Evolutionary conservation across 2,888 invertebrate genomes (phyloP).

Genomic region (Clunio marinus): DNA sequence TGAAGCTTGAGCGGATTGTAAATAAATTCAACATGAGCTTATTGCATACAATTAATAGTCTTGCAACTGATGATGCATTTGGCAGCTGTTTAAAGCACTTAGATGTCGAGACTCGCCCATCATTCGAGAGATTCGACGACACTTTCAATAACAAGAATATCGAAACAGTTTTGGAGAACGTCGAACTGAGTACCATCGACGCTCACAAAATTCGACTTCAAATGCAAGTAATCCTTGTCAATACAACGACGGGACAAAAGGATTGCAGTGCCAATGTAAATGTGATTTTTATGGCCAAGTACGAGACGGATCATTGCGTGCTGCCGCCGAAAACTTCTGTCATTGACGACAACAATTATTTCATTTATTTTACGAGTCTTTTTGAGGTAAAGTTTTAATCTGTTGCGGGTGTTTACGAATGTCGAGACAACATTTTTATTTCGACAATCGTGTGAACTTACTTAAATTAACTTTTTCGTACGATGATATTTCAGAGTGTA

Average conservation of each 20-base stretch:
- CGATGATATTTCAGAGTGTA: too few species aligned
- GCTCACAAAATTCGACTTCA: slow-evolving; percentile 23
- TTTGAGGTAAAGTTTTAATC: slow-evolving; percentile 27
- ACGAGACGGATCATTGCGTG: slow-evolving; percentile 4
- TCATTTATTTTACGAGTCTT: slow-evolving; percentile 28
- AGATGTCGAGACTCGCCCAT: slow-evolving; percentile 1
- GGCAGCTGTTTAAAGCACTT: not conserved
- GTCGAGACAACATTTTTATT: not conserved
- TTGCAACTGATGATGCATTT: slow-evolving; percentile 25
- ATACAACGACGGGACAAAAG: not conserved
- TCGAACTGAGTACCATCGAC: not conserved
- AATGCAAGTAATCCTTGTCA: not conserved
- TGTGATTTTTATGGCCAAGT: slow-evolving; percentile 34
- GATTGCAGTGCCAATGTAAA: not conserved
- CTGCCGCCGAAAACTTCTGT: not conserved
- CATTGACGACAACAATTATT: not conserved
- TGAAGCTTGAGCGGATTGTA: slow-evolving; percentile 16
- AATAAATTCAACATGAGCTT: slow-evolving; percentile 21
- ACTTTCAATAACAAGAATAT: not conserved
- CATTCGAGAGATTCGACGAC: not conserved
- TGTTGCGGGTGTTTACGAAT: too few species aligned
- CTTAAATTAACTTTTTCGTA: not conserved
- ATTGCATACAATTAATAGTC: slow-evolving; percentile 2
- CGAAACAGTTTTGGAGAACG: not conserved
- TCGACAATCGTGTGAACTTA: not conserved